Percentiles rank a stretch among this genome's conserved stretches.
These are phyloP conservation scores for Ditylenchus weischeri DNA, from an alignment of 2,888 invertebrate species.

Conservation along the genomic window DNA sequence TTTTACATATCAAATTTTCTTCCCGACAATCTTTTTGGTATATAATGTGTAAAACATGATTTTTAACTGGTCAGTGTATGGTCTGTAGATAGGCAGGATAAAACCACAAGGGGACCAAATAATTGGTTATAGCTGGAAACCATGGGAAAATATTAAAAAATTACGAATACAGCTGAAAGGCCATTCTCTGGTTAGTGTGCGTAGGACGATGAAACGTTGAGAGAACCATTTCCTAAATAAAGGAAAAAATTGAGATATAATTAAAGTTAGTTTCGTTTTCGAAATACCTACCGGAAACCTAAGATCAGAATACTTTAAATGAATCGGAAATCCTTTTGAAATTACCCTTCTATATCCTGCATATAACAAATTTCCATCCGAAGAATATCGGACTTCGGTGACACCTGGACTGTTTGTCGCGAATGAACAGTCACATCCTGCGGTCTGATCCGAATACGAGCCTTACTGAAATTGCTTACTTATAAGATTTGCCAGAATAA, in stretches of 20 bases:
- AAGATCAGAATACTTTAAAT: conserved; percentile 17
- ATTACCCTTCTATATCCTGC: conserved; percentile 25
- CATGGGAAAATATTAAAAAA: background rate
- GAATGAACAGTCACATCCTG: conserved; percentile 25
- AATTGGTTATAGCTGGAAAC: background rate
- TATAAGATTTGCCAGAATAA: background rate
- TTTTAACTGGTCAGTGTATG: no score
- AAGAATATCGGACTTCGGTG: conserved; percentile 29
- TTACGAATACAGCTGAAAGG: conserved; percentile 26
- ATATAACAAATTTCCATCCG: conserved; percentile 33
- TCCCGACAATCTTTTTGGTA: no score
- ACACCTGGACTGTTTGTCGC: conserved; percentile 13
- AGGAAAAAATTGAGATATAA: background rate
- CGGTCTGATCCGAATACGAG: conserved; percentile 34
- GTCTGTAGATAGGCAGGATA: no score
- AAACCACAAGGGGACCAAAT: no score
- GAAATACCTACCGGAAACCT: conserved; percentile 26
- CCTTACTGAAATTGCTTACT: conserved; percentile 25
- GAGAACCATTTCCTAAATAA: conserved; percentile 7
- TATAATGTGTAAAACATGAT: no score
- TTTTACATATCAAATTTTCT: no score
- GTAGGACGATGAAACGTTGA: conserved; percentile 23
- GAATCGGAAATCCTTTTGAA: conserved; percentile 11
- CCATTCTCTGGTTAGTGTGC: conserved; percentile 30
- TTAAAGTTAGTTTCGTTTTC: background rate